These are phyloP conservation scores for Anoplius nigerrimus DNA, from an alignment of 2,888 invertebrate species.

Conservation along the genomic window DNA sequence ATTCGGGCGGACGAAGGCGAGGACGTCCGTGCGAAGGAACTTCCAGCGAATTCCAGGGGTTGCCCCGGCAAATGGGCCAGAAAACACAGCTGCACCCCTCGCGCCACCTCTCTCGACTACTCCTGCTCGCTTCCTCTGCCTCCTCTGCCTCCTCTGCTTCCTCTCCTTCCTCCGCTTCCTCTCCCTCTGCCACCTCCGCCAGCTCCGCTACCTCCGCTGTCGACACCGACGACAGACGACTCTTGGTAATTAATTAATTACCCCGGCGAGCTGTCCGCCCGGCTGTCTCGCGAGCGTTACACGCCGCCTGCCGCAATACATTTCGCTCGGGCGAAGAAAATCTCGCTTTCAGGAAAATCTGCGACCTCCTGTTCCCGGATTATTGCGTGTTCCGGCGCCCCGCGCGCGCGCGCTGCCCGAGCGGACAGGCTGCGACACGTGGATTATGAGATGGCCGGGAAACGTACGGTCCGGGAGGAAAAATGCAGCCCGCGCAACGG, in stretches of 20 bases:
- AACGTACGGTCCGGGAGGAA: too few species aligned
- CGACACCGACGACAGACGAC: conserved; percentile 3
- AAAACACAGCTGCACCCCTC: conserved; percentile 55
- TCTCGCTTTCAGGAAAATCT: too few species aligned
- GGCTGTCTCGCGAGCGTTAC: conserved; percentile 1
- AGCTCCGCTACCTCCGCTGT: too few species aligned
- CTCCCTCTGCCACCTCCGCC: neutral
- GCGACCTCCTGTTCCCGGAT: too few species aligned
- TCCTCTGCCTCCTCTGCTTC: neutral
- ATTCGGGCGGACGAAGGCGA: conserved; percentile 23
- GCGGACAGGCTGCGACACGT: too few species aligned
- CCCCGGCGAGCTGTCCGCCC: neutral
- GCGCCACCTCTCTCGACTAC: conserved; percentile 24
- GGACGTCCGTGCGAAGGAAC: conserved; percentile 29
- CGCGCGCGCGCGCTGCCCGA: too few species aligned
- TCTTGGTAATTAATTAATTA: conserved; percentile 21
- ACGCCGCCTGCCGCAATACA: neutral
- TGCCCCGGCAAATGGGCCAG: conserved; percentile 57
- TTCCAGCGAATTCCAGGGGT: conserved; percentile 37
- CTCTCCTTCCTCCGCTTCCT: too few species aligned
- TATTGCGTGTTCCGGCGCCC: too few species aligned
- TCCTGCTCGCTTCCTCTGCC: too few species aligned
- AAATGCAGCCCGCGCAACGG: too few species aligned
- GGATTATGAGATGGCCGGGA: too few species aligned
- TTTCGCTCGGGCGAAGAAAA: too few species aligned